A percentile compares a stretch with the other conserved stretches of the same genome.
phyloP scores from a whole-genome alignment of 2,113 vertebrate genomes.

The Notothenia rossii region DNA sequence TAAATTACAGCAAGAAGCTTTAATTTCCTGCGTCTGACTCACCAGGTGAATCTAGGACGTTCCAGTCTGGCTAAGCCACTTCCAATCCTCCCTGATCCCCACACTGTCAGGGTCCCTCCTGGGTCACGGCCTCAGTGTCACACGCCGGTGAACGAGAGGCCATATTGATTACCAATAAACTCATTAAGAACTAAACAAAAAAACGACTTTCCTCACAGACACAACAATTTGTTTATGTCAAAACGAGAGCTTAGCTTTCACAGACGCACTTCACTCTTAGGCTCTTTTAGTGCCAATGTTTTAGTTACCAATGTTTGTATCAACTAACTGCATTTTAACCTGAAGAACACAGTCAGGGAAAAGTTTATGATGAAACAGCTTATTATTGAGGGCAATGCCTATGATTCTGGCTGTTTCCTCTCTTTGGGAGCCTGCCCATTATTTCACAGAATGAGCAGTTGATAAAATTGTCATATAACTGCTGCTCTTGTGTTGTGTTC shows the following conservation, averaged over 20 bases:
- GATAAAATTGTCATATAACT: conserved; percentile 51
- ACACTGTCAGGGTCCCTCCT: conserved; percentile 30
- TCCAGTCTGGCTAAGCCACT: conserved; percentile 34
- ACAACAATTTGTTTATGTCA: conserved; percentile 64
- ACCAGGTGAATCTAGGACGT: conserved; percentile 40
- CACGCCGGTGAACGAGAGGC: conserved; percentile 46
- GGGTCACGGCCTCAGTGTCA: conserved; percentile 58
- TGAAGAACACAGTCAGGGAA: background rate
- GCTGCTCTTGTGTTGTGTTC: conserved; percentile 48
- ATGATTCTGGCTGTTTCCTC: conserved; percentile 26
- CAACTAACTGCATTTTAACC: conserved; percentile 1
- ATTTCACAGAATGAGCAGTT: conserved; percentile 46
- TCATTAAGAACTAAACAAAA: conserved; percentile 64
- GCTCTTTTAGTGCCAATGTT: conserved; percentile 37
- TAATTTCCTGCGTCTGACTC: conserved; percentile 33
- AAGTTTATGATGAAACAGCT: background rate
- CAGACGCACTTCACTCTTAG: conserved; percentile 22
- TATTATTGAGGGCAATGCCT: background rate
- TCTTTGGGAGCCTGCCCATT: conserved; percentile 39
- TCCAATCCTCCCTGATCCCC: conserved; percentile 39
- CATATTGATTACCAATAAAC: conserved; percentile 75
- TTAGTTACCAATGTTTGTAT: no score
- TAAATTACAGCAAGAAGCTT: background rate
- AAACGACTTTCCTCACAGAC: conserved; percentile 38
- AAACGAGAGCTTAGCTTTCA: conserved; percentile 57